Percentiles rank a stretch among this genome's conserved stretches.
Evolutionary conservation across 2,113 vertebrate genomes (phyloP).

Genomic region (Malurus elegans): DNA sequence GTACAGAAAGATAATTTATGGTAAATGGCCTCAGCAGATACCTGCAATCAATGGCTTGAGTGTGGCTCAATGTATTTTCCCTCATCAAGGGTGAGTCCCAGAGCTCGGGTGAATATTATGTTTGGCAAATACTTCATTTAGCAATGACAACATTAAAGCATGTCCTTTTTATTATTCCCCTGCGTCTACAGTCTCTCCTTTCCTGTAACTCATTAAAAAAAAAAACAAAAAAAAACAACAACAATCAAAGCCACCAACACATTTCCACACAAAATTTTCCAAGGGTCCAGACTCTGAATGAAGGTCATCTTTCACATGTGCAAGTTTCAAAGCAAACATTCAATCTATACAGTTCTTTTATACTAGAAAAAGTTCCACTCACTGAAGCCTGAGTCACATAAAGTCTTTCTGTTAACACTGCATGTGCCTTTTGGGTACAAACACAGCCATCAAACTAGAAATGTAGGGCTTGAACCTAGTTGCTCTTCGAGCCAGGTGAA

Average conservation of each 20-base stretch:
- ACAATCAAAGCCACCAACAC: background rate
- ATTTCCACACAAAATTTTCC: background rate
- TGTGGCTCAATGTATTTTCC: background rate
- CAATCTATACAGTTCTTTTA: background rate
- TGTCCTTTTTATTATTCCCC: background rate
- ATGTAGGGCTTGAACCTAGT: background rate
- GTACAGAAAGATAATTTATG: background rate
- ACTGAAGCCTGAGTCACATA: background rate
- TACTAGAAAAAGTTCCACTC: background rate
- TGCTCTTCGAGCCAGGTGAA: background rate
- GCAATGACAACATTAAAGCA: background rate
- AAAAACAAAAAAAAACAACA: background rate
- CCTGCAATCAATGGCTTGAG: background rate
- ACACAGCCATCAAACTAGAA: background rate
- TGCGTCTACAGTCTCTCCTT: background rate
- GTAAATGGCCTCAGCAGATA: background rate
- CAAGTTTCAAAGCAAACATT: background rate
- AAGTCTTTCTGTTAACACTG: rapidly evolving
- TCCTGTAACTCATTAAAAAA: background rate
- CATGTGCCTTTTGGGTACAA: background rate
- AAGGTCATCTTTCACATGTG: background rate
- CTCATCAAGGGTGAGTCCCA: background rate
- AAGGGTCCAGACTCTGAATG: background rate
- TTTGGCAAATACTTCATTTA: background rate
- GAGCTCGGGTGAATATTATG: background rate